These are phyloP conservation scores for Nomada fucata DNA, from an alignment of 2,888 invertebrate species.

Conservation along the genomic window DNA sequence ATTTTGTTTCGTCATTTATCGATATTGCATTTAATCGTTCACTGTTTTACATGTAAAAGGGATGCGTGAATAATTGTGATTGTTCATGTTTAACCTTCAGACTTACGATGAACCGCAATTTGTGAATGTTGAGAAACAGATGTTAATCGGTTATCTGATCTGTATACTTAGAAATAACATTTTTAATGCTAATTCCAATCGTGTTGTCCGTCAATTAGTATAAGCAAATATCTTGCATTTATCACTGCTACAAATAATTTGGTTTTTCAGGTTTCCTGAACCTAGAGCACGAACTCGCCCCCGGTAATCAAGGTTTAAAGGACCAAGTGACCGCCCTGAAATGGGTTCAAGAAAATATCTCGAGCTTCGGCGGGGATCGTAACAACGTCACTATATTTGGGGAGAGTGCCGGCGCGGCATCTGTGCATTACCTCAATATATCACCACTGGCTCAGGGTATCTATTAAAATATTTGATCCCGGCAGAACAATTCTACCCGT, in stretches of 20 bases:
- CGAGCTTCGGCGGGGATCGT: slow-evolving; percentile 73
- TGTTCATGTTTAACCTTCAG: too few species aligned
- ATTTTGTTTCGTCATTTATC: background rate
- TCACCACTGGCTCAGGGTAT: slow-evolving; percentile 68
- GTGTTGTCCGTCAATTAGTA: too few species aligned
- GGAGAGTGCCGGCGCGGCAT: slow-evolving; percentile 72
- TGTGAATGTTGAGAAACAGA: too few species aligned
- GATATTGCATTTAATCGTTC: background rate
- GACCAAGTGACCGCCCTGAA: slow-evolving; percentile 73
- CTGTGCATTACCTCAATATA: slow-evolving; percentile 70
- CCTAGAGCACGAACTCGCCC: slow-evolving; percentile 63
- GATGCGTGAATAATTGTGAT: too few species aligned
- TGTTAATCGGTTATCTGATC: too few species aligned
- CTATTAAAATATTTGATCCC: background rate
- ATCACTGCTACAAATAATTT: too few species aligned
- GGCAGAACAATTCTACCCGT: too few species aligned
- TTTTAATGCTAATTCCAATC: too few species aligned
- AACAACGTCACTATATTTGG: slow-evolving; percentile 76
- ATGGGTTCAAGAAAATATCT: slow-evolving; percentile 73
- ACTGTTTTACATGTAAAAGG: background rate
- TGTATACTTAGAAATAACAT: too few species aligned
- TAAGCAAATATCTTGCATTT: too few species aligned
- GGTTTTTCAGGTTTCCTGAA: slow-evolving; percentile 65
- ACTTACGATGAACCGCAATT: too few species aligned
- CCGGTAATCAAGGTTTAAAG: slow-evolving; percentile 77